Conservation (phyloP, 1,140 invertebrate genomes). For the Bombus polaris region DNA sequence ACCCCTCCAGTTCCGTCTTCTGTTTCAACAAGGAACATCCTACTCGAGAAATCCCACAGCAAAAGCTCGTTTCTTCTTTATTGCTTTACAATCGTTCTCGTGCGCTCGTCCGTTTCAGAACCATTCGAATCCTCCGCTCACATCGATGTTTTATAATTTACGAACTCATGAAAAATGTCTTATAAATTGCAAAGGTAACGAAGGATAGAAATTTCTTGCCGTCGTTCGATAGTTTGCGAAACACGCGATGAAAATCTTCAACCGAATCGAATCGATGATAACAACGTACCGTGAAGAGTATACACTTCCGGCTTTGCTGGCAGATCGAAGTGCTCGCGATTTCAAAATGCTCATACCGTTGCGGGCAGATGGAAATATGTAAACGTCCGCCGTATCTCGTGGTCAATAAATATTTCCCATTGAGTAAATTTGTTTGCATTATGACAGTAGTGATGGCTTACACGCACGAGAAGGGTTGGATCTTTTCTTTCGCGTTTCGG, state of each 20-base stretch:
- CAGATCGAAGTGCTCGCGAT: background rate
- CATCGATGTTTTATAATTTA: background rate
- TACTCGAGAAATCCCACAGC: constrained; percentile 43
- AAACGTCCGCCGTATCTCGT: background rate
- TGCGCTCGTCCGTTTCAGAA: background rate
- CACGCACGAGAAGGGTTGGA: background rate
- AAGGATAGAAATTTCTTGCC: no score
- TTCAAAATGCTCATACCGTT: background rate
- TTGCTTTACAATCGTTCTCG: constrained; percentile 32
- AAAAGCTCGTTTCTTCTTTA: constrained; percentile 18
- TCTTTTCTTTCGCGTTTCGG: constrained; percentile 10
- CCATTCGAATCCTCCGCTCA: background rate
- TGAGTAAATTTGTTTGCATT: constrained; percentile 26
- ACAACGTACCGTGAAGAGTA: no score
- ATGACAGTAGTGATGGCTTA: background rate
- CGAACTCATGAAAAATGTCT: no score
- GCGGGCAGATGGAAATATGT: background rate
- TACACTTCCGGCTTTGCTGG: no score
- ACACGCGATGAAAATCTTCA: background rate
- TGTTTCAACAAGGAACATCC: constrained; percentile 36
- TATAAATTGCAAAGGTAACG: background rate
- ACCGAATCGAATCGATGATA: no score
- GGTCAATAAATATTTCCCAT: constrained; percentile 36
- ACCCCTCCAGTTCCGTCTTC: constrained; percentile 43
- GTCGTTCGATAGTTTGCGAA: background rate